Base-by-base conservation (phyloP, 1,140 invertebrate species). In the Aethina tumida region DNA sequence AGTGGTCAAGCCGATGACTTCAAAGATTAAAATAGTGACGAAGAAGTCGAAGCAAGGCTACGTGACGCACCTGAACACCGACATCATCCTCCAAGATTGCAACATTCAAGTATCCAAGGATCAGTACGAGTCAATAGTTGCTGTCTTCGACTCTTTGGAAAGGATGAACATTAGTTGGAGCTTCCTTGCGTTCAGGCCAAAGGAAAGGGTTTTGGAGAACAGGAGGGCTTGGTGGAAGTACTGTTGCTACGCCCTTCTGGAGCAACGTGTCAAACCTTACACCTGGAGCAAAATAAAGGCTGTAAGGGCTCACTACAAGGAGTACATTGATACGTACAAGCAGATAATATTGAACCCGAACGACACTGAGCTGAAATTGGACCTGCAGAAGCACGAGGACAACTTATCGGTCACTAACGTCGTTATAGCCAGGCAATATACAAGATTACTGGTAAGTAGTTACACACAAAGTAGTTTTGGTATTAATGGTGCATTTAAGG, bases 1-100 rank as follows among this genome's bases (percentile, higher is more conserved):
- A 62, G 58, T 59, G 25, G 25, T 62, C 9, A 59, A 57, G 37
- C 58, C 59, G 5, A 59, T 56, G 21, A 78, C 81, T 1, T 75
- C 78, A 24, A 85, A 87, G 58, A 74, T 84, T n/a, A 85, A 85
- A 64, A 69, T 87, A 17, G 78, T 85, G 14, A 75, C 87, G 30
- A 85, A 78, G 46, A 78, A 81, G 50, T 77, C 77, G 4, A 77
- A 73, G 19, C 74, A 80, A 47, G 71, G 70, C 0, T 68, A 79
- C 42, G 75, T 82, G n/a, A 78, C 80, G 8, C 74, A 80, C 34
- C 65, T 86, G 38, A 61, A 84, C 25, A 68, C 81, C 4, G 84
- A 88, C 52, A 74, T 85, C 25, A 76, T 85, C 14, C 57, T 88
- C 5, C 79, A 85, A 49, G 84, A 88, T 56, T 76, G 81, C 36